Conservation (phyloP, 2,797 vertebrate genomes). For the Danio aesculapii region DNA sequence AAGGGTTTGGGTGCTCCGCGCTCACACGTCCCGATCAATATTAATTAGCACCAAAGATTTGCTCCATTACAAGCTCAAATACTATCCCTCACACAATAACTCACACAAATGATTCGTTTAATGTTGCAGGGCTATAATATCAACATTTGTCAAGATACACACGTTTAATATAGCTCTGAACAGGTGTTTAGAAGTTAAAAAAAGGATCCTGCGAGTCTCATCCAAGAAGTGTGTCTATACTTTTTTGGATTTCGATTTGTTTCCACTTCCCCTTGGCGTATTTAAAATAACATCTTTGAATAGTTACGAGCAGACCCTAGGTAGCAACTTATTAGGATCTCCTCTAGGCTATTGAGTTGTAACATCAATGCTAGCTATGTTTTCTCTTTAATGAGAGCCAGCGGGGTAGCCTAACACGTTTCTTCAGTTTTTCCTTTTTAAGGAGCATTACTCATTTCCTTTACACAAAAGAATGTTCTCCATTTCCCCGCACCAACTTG, state of each 20-base stretch:
- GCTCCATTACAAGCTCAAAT: constrained; percentile 55
- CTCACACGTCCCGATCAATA: constrained; percentile 24
- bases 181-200: neutral
- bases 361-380: constrained; percentile 8
- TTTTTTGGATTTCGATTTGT: neutral
- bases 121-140: constrained; percentile 12
- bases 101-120: constrained; percentile 44
- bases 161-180: neutral
- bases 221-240: neutral
- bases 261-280: neutral
- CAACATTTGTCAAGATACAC: neutral
- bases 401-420: neutral
- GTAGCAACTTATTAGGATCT: constrained; percentile 8
- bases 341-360: neutral
- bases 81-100: constrained; percentile 41
- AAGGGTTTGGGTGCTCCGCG: neutral
- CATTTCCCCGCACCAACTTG: neutral
- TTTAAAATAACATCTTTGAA: neutral
- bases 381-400: constrained; percentile 18
- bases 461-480: neutral
- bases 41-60: constrained; percentile 42
- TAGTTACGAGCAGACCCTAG: neutral
- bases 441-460: neutral
- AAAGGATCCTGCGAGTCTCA: neutral
- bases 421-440: constrained; percentile 2